Percentiles rank a stretch among this genome's conserved stretches.
phyloP scores from a whole-genome alignment of 2,888 invertebrate species.

The Liopterus haemorrhoidalis region DNA sequence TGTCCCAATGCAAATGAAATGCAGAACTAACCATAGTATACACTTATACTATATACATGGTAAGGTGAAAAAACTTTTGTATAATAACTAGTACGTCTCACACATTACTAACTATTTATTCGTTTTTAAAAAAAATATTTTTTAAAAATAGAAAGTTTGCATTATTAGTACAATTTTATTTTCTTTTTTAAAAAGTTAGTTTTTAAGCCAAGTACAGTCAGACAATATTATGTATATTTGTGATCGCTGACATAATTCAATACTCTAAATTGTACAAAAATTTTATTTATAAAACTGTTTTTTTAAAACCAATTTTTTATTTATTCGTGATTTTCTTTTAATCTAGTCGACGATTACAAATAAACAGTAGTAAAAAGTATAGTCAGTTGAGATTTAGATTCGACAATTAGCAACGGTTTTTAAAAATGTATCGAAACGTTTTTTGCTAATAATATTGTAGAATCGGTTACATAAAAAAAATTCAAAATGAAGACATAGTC shows the following conservation, averaged over 20 bases:
- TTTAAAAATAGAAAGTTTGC: constrained; percentile 14
- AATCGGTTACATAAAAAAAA: too few species aligned
- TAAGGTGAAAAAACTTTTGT: constrained; percentile 16
- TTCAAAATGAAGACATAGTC: too few species aligned
- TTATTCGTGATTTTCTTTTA: neutral
- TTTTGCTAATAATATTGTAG: too few species aligned
- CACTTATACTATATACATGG: constrained; percentile 12
- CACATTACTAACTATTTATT: constrained; percentile 17
- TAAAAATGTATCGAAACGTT: too few species aligned
- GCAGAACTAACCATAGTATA: constrained; percentile 7
- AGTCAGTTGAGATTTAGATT: too few species aligned
- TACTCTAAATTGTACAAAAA: constrained; percentile 29
- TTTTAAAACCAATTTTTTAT: constrained; percentile 3
- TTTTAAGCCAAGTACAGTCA: constrained; percentile 28
- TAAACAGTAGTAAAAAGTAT: neutral
- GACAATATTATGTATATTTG: constrained; percentile 39
- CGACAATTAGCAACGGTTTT: too few species aligned
- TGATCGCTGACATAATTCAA: constrained; percentile 32
- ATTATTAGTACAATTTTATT: constrained; percentile 18
- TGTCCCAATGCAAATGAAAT: too few species aligned
- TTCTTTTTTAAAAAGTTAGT: constrained; percentile 14
- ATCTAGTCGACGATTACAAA: neutral
- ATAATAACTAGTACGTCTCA: constrained; percentile 16
- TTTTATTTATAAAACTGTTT: too few species aligned
- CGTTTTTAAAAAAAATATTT: constrained; percentile 10